Base-by-base conservation (phyloP, 2,113 vertebrate genomes). In the Aphyosemion australe region DNA sequence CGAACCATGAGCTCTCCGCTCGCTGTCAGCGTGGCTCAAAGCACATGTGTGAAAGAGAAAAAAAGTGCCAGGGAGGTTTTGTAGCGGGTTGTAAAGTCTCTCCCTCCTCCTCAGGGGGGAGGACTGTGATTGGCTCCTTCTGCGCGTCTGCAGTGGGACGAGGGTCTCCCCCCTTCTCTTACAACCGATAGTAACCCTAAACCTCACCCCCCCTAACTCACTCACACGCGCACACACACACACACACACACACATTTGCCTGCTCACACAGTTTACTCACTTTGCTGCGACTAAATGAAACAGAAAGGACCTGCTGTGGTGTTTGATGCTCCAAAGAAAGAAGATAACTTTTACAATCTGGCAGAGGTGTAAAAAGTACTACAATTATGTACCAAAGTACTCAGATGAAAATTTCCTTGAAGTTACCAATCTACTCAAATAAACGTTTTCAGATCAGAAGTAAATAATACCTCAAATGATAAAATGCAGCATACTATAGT, bases 51-150 rank as follows among this genome's bases (percentile, higher is more conserved):
- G 34, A 8, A 18, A 34, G 9, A 18, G 34, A 13, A 34, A 53
- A 72, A 16, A 31, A 1, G 31, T 54, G 49, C 54, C 41, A 11
- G 32, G 12, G 46, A 21, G 72, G 72, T 72, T 81, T 78, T 84
- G 84, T 80, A 80, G 81, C 57, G 67, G 62, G 20, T 41, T 42
- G 16, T 5, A 2, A 41, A 13, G 46, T n/a, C 45, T 12, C 50
- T 32, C 43, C 56, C 76, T 46, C 51, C 50, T 55, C 41, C 18
- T 15, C 2, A 9, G 18, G 8, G 34, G 26, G 41, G 12, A 18
- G 15, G 1, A 0, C 45, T 4, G 69, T 84, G 80, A 89, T 90
- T 90, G 89, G 86, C 56, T 31, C 16, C 2, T 14, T 10, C 13
- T 7, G 32, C 16, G 47, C 14, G 47, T 37, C 47, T 18, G 6